These are phyloP conservation scores for Coracias cyanogaster DNA, from an alignment of 2,797 vertebrate genomes.

Conservation along the genomic window DNA sequence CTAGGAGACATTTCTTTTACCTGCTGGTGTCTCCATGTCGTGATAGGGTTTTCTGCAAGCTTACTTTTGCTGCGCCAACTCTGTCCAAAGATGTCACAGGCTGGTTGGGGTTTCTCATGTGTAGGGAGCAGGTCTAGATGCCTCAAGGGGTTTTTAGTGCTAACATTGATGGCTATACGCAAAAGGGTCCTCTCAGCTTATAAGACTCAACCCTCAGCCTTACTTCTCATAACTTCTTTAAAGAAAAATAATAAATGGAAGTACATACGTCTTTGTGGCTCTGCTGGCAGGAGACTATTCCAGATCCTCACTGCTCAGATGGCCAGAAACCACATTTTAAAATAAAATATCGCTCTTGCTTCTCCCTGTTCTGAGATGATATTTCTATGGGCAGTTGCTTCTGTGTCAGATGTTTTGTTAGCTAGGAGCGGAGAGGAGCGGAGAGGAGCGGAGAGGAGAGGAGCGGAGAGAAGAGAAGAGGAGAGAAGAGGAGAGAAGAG, in stretches of 20 bases:
- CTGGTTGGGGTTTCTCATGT: not conserved
- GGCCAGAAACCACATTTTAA: not conserved
- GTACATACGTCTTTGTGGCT: not conserved
- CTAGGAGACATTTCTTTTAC: not conserved
- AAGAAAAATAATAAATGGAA: not conserved
- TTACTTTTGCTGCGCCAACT: not conserved
- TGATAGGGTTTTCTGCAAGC: not conserved
- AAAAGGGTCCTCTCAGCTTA: not conserved
- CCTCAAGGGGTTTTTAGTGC: not conserved
- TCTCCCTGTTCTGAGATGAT: not conserved
- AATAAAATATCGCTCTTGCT: not conserved
- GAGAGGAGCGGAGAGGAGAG: not conserved
- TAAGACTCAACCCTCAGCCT: not conserved
- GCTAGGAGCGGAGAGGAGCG: too few relatives aligned
- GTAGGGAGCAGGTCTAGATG: not conserved
- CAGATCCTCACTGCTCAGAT: not conserved
- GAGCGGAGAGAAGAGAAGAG: not conserved
- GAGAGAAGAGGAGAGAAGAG: too few relatives aligned
- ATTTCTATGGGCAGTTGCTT: not conserved
- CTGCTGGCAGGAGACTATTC: not conserved
- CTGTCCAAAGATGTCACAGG: accelerated
- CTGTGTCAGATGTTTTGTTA: not conserved
- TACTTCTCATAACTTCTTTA: not conserved
- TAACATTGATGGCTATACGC: not conserved
- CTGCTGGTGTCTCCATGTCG: not conserved